Evolutionary conservation across 2,888 invertebrate genomes (phyloP).

Genomic region (Drosophila affinis): DNA sequence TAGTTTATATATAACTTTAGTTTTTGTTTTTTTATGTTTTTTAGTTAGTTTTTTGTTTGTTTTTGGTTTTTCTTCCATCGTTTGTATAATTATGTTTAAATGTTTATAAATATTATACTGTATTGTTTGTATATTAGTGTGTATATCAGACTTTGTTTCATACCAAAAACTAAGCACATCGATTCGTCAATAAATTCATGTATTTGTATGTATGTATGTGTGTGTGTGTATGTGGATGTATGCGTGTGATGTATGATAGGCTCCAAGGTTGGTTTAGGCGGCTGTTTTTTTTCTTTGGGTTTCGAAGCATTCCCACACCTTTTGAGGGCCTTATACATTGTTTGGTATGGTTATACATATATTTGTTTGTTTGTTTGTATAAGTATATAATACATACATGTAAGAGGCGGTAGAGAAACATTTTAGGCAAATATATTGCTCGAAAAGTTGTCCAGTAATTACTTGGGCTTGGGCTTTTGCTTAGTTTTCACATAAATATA

Average conservation of each 20-base stretch:
- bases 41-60: conserved; percentile 18
- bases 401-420: conserved; percentile 72
- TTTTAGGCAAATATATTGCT: conserved; percentile 77
- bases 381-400: conserved; percentile 34
- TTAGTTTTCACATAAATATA: conserved; percentile 25
- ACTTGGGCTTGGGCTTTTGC: conserved; percentile 44
- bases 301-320: conserved; percentile 13
- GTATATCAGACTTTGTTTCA: conserved; percentile 82
- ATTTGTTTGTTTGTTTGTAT: conserved; percentile 6
- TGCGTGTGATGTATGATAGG: conserved; percentile 21
- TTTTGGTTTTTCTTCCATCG: conserved; percentile 19
- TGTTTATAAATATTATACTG: conserved; percentile 72
- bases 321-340: conserved; percentile 3
- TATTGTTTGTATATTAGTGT: conserved; percentile 79
- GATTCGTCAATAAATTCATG: conserved; percentile 78
- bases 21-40: conserved; percentile 12
- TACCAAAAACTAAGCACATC: conserved; percentile 79
- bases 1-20: conserved; percentile 33
- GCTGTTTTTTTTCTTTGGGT: not conserved
- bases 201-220: conserved; percentile 57
- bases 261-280: not conserved
- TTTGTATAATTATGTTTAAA: conserved; percentile 79
- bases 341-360: conserved; percentile 15
- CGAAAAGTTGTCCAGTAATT: conserved; percentile 66
- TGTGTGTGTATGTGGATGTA: conserved; percentile 5